Conservation (phyloP, 2,113 vertebrate genomes). For the Falcunculus frontatus region DNA sequence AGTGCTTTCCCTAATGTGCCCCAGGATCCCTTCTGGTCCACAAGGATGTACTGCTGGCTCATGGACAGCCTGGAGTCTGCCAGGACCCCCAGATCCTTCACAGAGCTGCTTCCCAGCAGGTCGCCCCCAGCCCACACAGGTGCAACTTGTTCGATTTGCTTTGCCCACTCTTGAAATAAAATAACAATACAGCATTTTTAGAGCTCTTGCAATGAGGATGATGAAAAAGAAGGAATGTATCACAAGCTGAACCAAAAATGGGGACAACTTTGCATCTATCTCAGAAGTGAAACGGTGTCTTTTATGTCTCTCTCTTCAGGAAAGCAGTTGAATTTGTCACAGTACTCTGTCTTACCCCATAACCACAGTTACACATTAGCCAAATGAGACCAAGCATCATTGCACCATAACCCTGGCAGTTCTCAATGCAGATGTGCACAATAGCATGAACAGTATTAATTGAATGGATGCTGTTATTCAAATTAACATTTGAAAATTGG, state of each 20-base stretch:
- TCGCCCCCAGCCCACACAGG: not conserved
- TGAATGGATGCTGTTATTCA: not conserved
- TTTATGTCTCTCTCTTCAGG: not conserved
- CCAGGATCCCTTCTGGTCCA: not conserved
- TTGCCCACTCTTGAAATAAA: not conserved
- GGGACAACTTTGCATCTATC: not conserved
- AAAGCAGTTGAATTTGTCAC: not conserved
- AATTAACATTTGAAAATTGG: not conserved
- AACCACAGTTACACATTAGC: not conserved
- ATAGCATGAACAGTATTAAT: not conserved
- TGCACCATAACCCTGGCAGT: not conserved
- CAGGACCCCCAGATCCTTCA: not conserved
- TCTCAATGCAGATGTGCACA: not conserved
- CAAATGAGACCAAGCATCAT: not conserved
- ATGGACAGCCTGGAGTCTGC: too few relatives aligned
- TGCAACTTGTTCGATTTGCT: not conserved
- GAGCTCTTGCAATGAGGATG: not conserved
- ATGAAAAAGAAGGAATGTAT: not conserved
- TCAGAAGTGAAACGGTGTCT: not conserved
- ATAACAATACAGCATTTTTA: not conserved
- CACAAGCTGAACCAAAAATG: not conserved
- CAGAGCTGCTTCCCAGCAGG: not conserved
- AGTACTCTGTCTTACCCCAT: not conserved
- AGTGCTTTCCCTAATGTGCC: not conserved
- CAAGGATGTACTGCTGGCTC: not conserved